These are phyloP conservation scores for Pterois miles DNA, from an alignment of 2,797 vertebrate genomes.

Conservation along the genomic window DNA sequence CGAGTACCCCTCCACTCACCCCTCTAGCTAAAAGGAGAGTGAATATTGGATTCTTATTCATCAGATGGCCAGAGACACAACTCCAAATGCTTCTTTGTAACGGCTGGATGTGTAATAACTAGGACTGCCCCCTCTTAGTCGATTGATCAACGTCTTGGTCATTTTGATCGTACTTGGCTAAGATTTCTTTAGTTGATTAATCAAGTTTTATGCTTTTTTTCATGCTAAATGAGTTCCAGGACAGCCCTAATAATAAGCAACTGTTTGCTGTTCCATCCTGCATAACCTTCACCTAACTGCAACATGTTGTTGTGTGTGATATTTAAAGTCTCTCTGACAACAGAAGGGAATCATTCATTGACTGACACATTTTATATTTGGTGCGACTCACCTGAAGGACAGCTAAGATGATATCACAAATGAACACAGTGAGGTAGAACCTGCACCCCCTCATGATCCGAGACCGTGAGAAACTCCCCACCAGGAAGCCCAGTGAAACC, in stretches of 20 bases:
- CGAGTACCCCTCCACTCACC: no score
- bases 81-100: no score
- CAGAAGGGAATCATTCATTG: neutral
- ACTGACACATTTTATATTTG: neutral
- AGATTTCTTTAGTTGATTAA: no score
- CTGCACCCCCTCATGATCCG: constrained; percentile 73
- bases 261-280: neutral
- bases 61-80: no score
- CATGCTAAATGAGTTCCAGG: no score
- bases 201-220: no score
- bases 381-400: constrained; percentile 75
- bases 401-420: constrained; percentile 82
- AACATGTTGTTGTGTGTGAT: neutral
- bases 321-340: neutral
- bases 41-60: no score
- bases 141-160: no score
- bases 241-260: neutral
- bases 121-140: neutral
- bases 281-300: neutral
- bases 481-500: constrained; percentile 83
- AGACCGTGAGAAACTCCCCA: constrained; percentile 84
- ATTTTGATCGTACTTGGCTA: no score
- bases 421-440: constrained; percentile 86
- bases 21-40: no score
- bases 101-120: neutral